Conservation (phyloP, 1,140 invertebrate genomes). For the Chlorops oryzae region DNA sequence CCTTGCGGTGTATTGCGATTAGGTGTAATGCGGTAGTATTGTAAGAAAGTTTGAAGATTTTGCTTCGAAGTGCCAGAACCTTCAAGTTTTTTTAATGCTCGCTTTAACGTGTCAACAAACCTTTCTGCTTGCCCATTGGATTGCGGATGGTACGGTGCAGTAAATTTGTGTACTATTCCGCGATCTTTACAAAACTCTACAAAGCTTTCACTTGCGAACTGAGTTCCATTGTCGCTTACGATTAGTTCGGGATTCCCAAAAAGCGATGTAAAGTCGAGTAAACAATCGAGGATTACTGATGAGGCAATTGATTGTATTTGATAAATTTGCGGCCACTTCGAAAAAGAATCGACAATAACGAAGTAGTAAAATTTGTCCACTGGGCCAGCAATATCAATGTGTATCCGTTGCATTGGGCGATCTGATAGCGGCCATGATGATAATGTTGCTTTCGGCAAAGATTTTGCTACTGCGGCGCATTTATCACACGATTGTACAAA, state of each 20-base stretch:
- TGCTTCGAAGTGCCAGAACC: conserved; percentile 3
- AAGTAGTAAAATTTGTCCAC: conserved; percentile 5
- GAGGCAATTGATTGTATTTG: conserved; percentile 3
- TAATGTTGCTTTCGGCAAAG: conserved; percentile 17
- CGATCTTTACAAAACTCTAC: conserved; percentile 11
- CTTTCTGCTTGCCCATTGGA: conserved; percentile 35
- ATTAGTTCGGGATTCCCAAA: too few relatives aligned
- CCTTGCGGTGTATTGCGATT: conserved; percentile 1
- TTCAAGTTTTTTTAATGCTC: conserved; percentile 4
- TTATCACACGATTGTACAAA: conserved; percentile 35
- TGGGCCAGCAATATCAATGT: conserved; percentile 13
- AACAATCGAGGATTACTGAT: not conserved
- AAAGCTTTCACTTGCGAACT: conserved; percentile 16
- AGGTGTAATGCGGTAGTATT: conserved; percentile 5
- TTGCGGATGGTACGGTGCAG: conserved; percentile 18
- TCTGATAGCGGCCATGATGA: conserved; percentile 9
- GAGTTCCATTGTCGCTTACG: too few relatives aligned
- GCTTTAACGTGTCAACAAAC: conserved; percentile 15
- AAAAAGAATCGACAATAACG: conserved; percentile 8
- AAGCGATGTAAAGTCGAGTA: conserved; percentile 14
- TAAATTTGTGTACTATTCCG: conserved; percentile 21
- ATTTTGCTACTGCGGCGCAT: conserved; percentile 19
- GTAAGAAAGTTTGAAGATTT: conserved; percentile 8
- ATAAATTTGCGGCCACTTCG: conserved; percentile 13
- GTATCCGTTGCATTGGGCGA: conserved; percentile 7